Base-by-base conservation (phyloP, 2,113 vertebrate species). In the Leptosomus discolor region DNA sequence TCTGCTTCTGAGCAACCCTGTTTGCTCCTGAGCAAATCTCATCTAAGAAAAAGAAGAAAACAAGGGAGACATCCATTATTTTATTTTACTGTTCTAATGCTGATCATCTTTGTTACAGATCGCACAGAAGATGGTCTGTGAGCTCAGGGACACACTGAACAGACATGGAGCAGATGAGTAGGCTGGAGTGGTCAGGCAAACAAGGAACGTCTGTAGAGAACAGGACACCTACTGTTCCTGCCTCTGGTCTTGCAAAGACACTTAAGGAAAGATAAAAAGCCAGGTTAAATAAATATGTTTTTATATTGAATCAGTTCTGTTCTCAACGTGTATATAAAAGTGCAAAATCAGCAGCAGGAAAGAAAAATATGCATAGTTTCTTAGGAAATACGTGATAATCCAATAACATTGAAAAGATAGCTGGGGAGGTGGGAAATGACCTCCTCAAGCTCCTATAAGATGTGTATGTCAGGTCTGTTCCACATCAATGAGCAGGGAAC, bases 211-310 rank as follows among this genome's bases (percentile, higher is more conserved):
- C 20, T 85, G 57, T 56, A 34, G 15, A 37, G 20, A 69, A 7
- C 15, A 76, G 15, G 16, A 67, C 11, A 7, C 36, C n/a, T 23
- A 7, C 12, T 5, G 34, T 57, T 65, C 30, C 39, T 73, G 24
- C 6, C 16, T 58, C 37, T 37, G 27, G 13, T n/a, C 45, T 77
- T 70, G 12, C 14, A 83, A 60, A 57, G 20, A 63, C 14, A 37
- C 19, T 85, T 67, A 22, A 69, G 36, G 6, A 77, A 89, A 95
- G 26, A 68, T 58, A 51, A 71, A 94, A 65, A 19, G 22, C 16
- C 20, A 41, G 6, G 3, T 3, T 51, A 54, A 71, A 63, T n/a
- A 64, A 69, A 17, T 37, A 4, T 3, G 2, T 0, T 2, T 82
- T 70, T 64, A 22, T 56, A 43, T 5, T 41, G 5, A 48, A 78